Conservation (phyloP, 2,797 vertebrate species). For the Peromyscus eremicus region DNA sequence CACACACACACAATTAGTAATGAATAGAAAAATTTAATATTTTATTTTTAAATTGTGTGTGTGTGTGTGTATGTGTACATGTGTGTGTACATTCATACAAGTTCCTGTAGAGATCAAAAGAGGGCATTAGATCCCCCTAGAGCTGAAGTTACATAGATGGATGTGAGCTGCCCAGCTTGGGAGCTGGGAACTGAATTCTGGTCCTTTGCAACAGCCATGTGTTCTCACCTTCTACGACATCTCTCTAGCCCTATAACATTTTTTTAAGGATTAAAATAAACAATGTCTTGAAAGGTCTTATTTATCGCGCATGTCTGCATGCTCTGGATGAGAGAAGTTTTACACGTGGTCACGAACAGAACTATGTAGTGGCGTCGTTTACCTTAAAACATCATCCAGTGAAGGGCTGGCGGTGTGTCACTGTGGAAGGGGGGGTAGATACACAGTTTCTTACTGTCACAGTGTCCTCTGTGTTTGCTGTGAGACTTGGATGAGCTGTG, state of each 20-base stretch:
- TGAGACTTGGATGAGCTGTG: fast-evolving
- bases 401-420: fast-evolving
- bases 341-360: fast-evolving
- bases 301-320: neutral
- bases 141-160: neutral
- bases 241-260: neutral
- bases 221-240: neutral
- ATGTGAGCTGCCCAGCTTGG: neutral
- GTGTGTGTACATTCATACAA: neutral
- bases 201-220: no score
- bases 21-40: neutral
- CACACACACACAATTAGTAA: neutral
- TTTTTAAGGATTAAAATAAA: neutral
- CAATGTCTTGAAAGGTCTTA: neutral
- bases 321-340: neutral
- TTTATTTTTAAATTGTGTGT: neutral
- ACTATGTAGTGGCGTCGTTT: neutral
- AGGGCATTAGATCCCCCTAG: neutral
- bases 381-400: no score
- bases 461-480: fast-evolving
- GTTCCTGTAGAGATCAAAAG: neutral
- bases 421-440: fast-evolving
- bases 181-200: neutral
- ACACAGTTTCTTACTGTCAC: neutral
- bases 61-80: neutral